A percentile compares a stretch with the other conserved stretches of the same genome.
Evolutionary conservation across 2,797 vertebrate genomes (phyloP).

Genomic region (Melanotaenia trifasciata): DNA sequence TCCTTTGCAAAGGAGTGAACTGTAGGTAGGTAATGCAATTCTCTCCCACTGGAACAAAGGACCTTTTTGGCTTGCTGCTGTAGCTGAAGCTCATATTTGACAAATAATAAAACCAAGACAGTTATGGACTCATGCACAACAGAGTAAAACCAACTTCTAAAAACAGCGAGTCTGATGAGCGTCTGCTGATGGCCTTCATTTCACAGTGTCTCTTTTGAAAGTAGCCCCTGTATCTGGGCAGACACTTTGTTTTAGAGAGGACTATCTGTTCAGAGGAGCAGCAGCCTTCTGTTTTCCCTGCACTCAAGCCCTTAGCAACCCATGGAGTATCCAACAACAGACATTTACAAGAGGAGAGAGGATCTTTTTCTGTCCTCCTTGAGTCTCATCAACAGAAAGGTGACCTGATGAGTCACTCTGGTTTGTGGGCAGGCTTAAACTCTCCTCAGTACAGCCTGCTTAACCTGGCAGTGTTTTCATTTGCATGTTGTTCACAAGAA

Average conservation of each 20-base stretch:
- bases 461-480: constrained; percentile 14
- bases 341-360: constrained; percentile 65
- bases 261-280: constrained; percentile 63
- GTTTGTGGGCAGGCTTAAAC: constrained; percentile 36
- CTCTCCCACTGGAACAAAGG: constrained; percentile 24
- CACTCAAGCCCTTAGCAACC: constrained; percentile 78
- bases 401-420: constrained; percentile 71
- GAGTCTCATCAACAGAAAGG: constrained; percentile 70
- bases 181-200: constrained; percentile 48
- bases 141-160: constrained; percentile 26
- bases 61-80: constrained; percentile 38
- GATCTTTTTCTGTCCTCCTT: constrained; percentile 78
- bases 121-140: constrained; percentile 2
- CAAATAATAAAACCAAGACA: constrained; percentile 10
- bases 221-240: constrained; percentile 50
- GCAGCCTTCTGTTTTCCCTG: constrained; percentile 56
- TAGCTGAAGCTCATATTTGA: constrained; percentile 31
- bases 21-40: constrained; percentile 49
- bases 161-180: constrained; percentile 29
- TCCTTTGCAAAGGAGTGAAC: constrained; percentile 34
- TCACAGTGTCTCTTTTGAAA: constrained; percentile 55
- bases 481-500: constrained; percentile 18
- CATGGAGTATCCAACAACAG: constrained; percentile 74
- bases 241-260: constrained; percentile 70
- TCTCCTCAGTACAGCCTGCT: constrained; percentile 22